Conservation (phyloP, 2,113 vertebrate species). For the Saguinus midas region DNA sequence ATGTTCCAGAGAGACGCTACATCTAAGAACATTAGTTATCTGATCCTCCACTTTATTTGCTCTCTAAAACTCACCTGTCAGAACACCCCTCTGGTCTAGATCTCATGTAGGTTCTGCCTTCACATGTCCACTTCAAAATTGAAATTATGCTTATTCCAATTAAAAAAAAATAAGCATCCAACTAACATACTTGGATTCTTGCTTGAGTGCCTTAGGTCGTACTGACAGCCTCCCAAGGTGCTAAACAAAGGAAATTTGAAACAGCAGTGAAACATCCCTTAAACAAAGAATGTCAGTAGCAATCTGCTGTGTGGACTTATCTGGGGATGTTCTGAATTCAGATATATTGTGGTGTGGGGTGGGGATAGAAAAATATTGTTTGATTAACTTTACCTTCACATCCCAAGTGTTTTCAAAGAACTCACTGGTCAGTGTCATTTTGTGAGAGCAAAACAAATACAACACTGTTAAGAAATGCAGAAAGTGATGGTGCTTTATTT, state of each 20-base stretch:
- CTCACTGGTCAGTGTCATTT: not conserved
- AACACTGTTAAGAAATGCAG: constrained; percentile 34
- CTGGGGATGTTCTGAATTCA: not conserved
- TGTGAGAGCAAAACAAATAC: not conserved
- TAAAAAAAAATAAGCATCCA: not conserved
- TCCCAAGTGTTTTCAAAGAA: not conserved
- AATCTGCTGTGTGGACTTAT: not conserved
- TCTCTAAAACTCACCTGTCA: not conserved
- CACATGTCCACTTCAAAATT: not conserved
- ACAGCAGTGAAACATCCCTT: not conserved
- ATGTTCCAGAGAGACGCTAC: not conserved
- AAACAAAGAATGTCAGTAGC: not conserved
- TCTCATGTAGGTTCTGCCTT: not conserved
- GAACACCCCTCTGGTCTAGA: not conserved
- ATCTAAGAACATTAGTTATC: not conserved
- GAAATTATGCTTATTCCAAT: not conserved
- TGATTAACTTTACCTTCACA: not conserved
- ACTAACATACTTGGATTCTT: not conserved
- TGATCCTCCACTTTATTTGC: not conserved
- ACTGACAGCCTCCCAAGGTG: not conserved
- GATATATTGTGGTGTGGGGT: not conserved
- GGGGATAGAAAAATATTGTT: not conserved
- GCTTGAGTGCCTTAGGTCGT: not conserved
- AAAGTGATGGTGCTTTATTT: not conserved
- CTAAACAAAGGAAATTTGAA: not conserved